Evolutionary conservation across 2,113 vertebrate species (phyloP).

Genomic region (Amblyornis subalaris): DNA sequence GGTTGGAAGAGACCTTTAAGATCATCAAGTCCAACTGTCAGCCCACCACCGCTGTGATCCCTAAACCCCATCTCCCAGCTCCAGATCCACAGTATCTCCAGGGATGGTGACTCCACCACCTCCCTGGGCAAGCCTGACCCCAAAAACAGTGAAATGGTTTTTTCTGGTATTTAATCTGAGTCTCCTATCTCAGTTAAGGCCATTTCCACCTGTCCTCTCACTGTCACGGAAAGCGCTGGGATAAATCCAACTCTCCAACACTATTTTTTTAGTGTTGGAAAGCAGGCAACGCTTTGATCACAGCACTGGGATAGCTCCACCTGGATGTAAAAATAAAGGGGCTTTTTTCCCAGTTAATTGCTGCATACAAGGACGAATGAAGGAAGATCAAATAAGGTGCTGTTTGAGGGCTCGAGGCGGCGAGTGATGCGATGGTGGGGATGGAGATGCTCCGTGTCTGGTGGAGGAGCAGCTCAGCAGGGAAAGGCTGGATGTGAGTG

Average conservation of each 20-base stretch:
- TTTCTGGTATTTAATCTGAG: too few relatives aligned
- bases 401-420: rapidly evolving
- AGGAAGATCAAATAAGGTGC: background rate
- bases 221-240: background rate
- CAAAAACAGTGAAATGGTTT: rapidly evolving
- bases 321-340: background rate
- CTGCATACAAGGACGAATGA: background rate
- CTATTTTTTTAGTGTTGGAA: background rate
- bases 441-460: background rate
- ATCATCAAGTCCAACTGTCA: background rate
- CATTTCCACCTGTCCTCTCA: background rate
- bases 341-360: background rate
- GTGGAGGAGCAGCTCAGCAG: background rate
- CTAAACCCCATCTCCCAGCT: background rate
- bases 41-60: background rate
- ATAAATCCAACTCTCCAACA: background rate
- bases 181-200: background rate
- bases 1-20: background rate
- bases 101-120: background rate
- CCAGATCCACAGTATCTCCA: background rate
- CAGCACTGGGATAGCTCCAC: rapidly evolving
- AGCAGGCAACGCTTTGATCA: background rate
- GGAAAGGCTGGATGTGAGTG: background rate
- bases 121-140: background rate
- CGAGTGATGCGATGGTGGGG: background rate